Conservation (phyloP, 1,140 invertebrate genomes). For the Eupristina koningsbergeri region DNA sequence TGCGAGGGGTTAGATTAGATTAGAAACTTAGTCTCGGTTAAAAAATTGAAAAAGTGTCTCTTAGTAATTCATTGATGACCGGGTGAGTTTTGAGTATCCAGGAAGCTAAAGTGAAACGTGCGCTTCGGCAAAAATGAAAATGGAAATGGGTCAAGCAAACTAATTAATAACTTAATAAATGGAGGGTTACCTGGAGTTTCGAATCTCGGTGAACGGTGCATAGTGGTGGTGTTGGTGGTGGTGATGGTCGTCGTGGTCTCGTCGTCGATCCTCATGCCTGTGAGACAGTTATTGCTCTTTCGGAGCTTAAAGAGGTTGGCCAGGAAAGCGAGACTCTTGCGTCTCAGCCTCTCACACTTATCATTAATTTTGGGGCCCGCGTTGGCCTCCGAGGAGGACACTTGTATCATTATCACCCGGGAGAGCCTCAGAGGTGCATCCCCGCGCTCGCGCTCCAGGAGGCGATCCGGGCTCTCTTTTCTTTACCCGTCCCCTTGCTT, state of each 20-base stretch:
- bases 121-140: too few species aligned
- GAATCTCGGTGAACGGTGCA: constrained; percentile 66
- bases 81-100: too few species aligned
- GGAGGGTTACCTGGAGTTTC: constrained; percentile 64
- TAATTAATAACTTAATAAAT: too few species aligned
- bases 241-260: constrained; percentile 58
- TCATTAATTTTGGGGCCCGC: background rate
- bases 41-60: too few species aligned
- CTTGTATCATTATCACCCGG: constrained; percentile 65
- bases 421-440: background rate
- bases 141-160: too few species aligned
- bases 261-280: constrained; percentile 70
- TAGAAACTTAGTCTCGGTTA: too few species aligned
- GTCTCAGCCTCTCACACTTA: constrained; percentile 68
- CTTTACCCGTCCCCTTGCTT: background rate
- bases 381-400: constrained; percentile 51
- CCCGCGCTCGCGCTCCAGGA: background rate
- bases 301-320: constrained; percentile 66
- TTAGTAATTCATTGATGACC: too few species aligned
- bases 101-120: too few species aligned
- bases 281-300: constrained; percentile 58
- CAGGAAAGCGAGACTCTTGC: constrained; percentile 67
- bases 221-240: background rate
- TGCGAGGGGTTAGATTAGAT: too few species aligned
- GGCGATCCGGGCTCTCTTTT: background rate